phyloP scores from a whole-genome alignment of 2,888 invertebrate species.

The Oligia latruncula region DNA sequence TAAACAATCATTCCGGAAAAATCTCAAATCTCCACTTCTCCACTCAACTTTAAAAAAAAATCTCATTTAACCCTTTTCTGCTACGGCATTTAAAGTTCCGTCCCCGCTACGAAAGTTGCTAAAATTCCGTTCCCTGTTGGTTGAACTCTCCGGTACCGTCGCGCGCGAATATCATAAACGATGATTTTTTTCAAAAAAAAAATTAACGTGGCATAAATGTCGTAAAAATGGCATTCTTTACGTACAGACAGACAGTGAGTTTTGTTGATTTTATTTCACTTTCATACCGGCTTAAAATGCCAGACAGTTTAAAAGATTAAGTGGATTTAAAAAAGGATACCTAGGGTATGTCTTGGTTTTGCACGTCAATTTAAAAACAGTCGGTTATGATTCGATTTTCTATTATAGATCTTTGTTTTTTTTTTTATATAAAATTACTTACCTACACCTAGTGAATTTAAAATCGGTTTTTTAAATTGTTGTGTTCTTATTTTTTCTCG shows the following conservation, averaged over 20 bases:
- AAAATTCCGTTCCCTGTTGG: conserved; percentile 25
- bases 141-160: conserved; percentile 50
- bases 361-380: conserved; percentile 12
- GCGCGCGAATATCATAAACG: conserved; percentile 43
- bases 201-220: conserved; percentile 8
- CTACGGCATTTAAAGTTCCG: background rate
- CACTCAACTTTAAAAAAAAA: background rate
- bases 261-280: conserved; percentile 57
- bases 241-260: conserved; percentile 27
- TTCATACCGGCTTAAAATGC: conserved; percentile 55
- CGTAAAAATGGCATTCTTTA: conserved; percentile 40
- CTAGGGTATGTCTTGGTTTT: conserved; percentile 17
- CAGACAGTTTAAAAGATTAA: conserved; percentile 28
- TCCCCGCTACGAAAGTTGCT: background rate
- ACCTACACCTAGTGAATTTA: background rate
- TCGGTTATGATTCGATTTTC: conserved; percentile 1
- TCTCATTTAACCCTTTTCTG: conserved; percentile 26
- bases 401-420: conserved; percentile 5
- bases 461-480: background rate
- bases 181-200: conserved; percentile 15
- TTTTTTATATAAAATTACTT: background rate
- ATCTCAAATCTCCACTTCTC: background rate
- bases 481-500: background rate
- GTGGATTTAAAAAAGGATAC: conserved; percentile 36
- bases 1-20: conserved; percentile 1